Conservation (phyloP, 2,888 invertebrate genomes). For the Caenorhabditis plicata region DNA sequence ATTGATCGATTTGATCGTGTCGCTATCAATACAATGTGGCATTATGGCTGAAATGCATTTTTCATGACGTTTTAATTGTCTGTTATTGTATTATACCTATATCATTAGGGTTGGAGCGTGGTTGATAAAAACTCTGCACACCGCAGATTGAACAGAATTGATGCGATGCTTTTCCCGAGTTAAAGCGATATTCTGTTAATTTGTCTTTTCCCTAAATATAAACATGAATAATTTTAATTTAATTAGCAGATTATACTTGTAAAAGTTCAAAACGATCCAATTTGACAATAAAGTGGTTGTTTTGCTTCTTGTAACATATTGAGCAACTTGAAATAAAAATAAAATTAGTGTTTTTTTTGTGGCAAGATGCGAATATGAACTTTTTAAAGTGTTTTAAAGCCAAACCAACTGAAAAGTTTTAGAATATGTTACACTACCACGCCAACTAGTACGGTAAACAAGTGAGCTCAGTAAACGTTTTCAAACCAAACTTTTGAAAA, state of each 20-base stretch:
- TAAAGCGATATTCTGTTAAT: conserved; percentile 49
- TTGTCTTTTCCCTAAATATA: conserved; percentile 39
- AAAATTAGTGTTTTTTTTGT: background rate
- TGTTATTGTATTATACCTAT: too few relatives aligned
- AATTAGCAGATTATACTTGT: conserved; percentile 11
- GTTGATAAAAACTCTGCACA: conserved; percentile 70
- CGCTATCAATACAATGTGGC: conserved; percentile 53
- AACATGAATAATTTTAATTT: background rate
- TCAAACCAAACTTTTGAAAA: too few relatives aligned
- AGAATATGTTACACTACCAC: background rate
- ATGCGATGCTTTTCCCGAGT: conserved; percentile 46
- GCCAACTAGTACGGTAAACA: too few relatives aligned
- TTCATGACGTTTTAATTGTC: too few relatives aligned
- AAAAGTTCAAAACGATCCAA: conserved; percentile 66
- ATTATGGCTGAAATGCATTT: conserved; percentile 42
- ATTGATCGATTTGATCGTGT: conserved; percentile 39
- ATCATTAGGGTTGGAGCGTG: conserved; percentile 70
- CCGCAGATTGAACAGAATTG: conserved; percentile 67
- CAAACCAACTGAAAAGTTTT: too few relatives aligned
- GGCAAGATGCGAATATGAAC: background rate
- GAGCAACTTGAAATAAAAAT: conserved; percentile 67
- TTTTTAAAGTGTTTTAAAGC: background rate
- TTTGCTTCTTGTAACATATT: conserved; percentile 70
- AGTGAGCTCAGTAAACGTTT: too few relatives aligned
- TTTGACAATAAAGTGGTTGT: conserved; percentile 69